Conservation (phyloP, 2,888 invertebrate genomes). For the Tachystola acroxantha region DNA sequence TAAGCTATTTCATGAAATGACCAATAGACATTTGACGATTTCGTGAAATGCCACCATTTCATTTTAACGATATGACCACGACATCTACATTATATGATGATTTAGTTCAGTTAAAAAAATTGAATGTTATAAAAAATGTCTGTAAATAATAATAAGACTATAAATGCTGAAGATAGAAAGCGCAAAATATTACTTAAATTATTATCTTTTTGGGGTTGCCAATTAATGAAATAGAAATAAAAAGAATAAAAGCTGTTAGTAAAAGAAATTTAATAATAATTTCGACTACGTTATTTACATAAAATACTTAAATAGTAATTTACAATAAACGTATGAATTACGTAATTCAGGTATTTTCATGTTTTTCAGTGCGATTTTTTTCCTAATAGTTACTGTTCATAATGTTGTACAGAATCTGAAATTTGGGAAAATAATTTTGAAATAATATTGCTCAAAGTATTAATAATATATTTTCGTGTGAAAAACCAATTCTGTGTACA, state of each 20-base stretch:
- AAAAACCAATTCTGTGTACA: background rate
- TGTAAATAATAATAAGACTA: too few relatives aligned
- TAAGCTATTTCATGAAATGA: too few relatives aligned
- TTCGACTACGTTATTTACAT: background rate
- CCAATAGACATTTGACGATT: too few relatives aligned
- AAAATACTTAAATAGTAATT: background rate
- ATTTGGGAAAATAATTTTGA: slow-evolving; percentile 18
- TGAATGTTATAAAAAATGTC: too few relatives aligned
- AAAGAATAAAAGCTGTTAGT: slow-evolving; percentile 14
- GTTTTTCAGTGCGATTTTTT: slow-evolving; percentile 2
- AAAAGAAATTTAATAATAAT: slow-evolving; percentile 21
- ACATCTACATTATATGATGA: too few relatives aligned
- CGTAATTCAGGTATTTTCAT: background rate
- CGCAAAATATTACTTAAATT: slow-evolving; percentile 12
- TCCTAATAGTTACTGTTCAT: slow-evolving; percentile 27
- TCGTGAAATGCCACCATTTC: too few relatives aligned
- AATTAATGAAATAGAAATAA: slow-evolving; percentile 24
- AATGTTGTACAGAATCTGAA: slow-evolving; percentile 40
- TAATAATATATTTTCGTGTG: background rate
- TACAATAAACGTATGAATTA: background rate
- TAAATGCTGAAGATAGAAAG: slow-evolving; percentile 11
- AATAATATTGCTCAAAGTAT: too few relatives aligned
- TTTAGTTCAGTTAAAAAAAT: too few relatives aligned
- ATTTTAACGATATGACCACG: too few relatives aligned
- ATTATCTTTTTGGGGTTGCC: slow-evolving; percentile 16